These are phyloP conservation scores for Gambusia yucatana DNA, from an alignment of 2,797 vertebrate genomes.

Conservation along the genomic window DNA sequence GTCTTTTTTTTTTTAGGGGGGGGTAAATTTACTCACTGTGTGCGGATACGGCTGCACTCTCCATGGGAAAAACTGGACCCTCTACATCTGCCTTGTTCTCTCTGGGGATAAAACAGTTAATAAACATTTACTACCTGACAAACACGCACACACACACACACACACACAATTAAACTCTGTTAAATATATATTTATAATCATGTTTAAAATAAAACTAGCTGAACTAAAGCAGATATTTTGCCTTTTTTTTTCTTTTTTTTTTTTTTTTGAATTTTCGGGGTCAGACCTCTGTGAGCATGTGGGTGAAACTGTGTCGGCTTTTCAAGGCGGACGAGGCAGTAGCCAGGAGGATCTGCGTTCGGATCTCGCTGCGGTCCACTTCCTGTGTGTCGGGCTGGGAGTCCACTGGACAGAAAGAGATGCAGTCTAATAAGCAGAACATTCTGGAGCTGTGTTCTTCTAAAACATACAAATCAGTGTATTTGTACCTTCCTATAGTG, in stretches of 20 bases:
- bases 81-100: conserved; percentile 88
- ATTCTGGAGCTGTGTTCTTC: neutral
- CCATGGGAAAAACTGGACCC: conserved; percentile 92
- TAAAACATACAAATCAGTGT: neutral
- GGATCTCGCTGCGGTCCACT: conserved; percentile 89
- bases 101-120: conserved; percentile 68
- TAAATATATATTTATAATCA: neutral
- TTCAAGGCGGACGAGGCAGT: conserved; percentile 81
- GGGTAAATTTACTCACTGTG: conserved; percentile 84
- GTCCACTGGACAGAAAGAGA: conserved; percentile 80
- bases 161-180: neutral
- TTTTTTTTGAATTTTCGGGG: neutral
- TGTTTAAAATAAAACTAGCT: neutral
- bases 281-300: conserved; percentile 84
- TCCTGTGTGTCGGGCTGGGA: conserved; percentile 87
- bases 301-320: conserved; percentile 82
- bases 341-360: conserved; percentile 90
- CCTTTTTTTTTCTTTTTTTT: neutral
- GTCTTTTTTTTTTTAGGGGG: neutral
- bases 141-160: neutral
- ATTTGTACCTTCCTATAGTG: neutral
- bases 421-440: conserved; percentile 1
- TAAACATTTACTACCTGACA: neutral
- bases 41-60: conserved; percentile 88
- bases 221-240: neutral